phyloP scores from a whole-genome alignment of 2,797 vertebrate species.

The Micromesistius poutassou region DNA sequence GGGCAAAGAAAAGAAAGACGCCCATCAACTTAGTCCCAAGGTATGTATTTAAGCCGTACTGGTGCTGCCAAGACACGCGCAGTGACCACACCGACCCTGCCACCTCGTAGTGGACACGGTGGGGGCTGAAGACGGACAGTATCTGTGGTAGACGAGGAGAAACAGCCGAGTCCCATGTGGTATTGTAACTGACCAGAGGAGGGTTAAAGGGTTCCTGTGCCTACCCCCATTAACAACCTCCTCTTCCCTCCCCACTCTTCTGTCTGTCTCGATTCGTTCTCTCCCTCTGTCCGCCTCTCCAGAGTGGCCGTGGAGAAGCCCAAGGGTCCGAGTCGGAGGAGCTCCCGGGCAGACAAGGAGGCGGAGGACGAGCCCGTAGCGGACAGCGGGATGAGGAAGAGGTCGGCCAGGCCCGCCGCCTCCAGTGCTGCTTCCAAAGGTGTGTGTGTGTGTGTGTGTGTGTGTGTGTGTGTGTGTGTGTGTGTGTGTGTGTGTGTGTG shows the following conservation, averaged over 20 bases:
- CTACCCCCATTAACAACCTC: slow-evolving; percentile 18
- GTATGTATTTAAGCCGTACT: slow-evolving; percentile 78
- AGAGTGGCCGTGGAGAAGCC: slow-evolving; percentile 88
- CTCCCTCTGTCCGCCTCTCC: slow-evolving; percentile 69
- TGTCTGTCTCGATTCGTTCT: slow-evolving; percentile 19
- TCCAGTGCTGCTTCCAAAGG: slow-evolving; percentile 70
- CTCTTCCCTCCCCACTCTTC: background rate
- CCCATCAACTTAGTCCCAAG: slow-evolving; percentile 82
- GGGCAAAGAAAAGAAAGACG: slow-evolving; percentile 87
- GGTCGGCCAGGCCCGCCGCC: slow-evolving; percentile 85
- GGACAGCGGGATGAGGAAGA: slow-evolving; percentile 91
- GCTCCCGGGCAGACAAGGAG: slow-evolving; percentile 92
- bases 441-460: slow-evolving; percentile 38
- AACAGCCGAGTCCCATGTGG: slow-evolving; percentile 72
- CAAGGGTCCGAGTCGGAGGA: slow-evolving; percentile 90
- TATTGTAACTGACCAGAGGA: slow-evolving; percentile 62
- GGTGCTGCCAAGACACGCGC: slow-evolving; percentile 69
- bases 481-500: background rate
- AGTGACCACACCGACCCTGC: slow-evolving; percentile 58
- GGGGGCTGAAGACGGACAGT: slow-evolving; percentile 68
- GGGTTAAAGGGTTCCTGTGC: slow-evolving; percentile 44
- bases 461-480: background rate
- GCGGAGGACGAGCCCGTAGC: slow-evolving; percentile 80
- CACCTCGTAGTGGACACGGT: slow-evolving; percentile 36
- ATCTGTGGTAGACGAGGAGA: slow-evolving; percentile 84